A percentile compares a stretch with the other conserved stretches of the same genome.
Conservation (phyloP, 2,888 invertebrate species). For the Diarsia mendica region DNA sequence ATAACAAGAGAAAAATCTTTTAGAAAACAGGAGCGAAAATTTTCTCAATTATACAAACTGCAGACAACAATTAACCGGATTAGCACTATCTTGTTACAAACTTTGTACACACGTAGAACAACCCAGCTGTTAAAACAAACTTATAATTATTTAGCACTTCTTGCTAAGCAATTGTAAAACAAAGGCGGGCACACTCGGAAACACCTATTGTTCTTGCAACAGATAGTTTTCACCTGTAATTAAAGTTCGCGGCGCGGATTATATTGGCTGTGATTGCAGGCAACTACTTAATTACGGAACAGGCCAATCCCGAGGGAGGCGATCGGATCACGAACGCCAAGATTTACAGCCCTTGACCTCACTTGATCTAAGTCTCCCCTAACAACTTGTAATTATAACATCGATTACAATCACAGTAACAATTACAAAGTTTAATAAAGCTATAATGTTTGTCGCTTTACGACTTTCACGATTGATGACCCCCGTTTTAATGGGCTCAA, state of each 20-base stretch:
- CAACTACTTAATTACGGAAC: conserved; percentile 83
- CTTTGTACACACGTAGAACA: conserved; percentile 60
- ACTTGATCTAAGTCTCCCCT: conserved; percentile 75
- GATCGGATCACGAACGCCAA: conserved; percentile 74
- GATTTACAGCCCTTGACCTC: conserved; percentile 85
- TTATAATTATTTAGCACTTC: conserved; percentile 66
- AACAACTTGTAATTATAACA: conserved; percentile 73
- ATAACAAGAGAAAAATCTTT: conserved; percentile 22
- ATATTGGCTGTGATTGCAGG: conserved; percentile 81
- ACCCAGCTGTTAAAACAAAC: conserved; percentile 66
- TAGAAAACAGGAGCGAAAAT: conserved; percentile 35
- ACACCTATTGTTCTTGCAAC: conserved; percentile 69
- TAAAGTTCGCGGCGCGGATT: conserved; percentile 81
- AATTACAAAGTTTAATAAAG: conserved; percentile 65
- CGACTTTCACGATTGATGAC: conserved; percentile 61
- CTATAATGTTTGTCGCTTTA: conserved; percentile 61
- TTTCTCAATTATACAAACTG: conserved; percentile 63
- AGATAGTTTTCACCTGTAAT: conserved; percentile 78
- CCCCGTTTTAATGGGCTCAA: conserved; percentile 57
- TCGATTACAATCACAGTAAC: conserved; percentile 66
- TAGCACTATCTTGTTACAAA: conserved; percentile 64
- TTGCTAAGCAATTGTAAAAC: conserved; percentile 64
- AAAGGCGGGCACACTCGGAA: conserved; percentile 63
- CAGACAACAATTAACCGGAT: conserved; percentile 65
- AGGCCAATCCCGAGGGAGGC: conserved; percentile 72